phyloP scores from a whole-genome alignment of 2,113 vertebrate genomes.

The Gymnarchus niloticus region DNA sequence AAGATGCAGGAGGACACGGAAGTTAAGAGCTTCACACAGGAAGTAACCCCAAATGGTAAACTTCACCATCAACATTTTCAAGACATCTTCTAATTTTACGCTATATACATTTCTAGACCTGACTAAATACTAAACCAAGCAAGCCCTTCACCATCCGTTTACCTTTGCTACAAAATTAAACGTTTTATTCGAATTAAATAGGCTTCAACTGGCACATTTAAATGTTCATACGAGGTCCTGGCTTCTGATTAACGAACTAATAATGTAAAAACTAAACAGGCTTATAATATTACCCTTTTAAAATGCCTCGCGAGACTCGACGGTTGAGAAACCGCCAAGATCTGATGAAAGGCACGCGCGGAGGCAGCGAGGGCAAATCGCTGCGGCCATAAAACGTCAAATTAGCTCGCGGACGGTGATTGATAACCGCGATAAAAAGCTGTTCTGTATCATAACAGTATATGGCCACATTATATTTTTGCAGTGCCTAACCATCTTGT shows the following conservation, averaged over 20 bases:
- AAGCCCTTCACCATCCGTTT: not conserved
- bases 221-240: not conserved
- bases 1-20: not conserved
- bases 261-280: constrained; percentile 8
- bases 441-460: constrained; percentile 7
- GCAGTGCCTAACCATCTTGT: not conserved
- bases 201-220: not conserved
- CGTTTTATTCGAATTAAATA: not conserved
- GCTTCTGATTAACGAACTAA: not conserved
- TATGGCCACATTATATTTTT: constrained; percentile 7
- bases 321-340: not conserved
- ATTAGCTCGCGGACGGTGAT: constrained; percentile 12
- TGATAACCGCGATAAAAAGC: constrained; percentile 13
- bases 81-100: not conserved
- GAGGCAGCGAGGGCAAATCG: not conserved
- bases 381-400: constrained; percentile 12
- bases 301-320: not conserved
- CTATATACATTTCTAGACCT: no score
- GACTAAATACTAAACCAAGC: not conserved
- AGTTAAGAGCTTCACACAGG: not conserved
- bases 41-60: not conserved
- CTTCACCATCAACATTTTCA: not conserved
- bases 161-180: not conserved
- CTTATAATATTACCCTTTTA: not conserved
- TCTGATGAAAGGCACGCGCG: not conserved